Base-by-base conservation (phyloP, 2,113 vertebrate species). In the Porphyrio hochstetteri region DNA sequence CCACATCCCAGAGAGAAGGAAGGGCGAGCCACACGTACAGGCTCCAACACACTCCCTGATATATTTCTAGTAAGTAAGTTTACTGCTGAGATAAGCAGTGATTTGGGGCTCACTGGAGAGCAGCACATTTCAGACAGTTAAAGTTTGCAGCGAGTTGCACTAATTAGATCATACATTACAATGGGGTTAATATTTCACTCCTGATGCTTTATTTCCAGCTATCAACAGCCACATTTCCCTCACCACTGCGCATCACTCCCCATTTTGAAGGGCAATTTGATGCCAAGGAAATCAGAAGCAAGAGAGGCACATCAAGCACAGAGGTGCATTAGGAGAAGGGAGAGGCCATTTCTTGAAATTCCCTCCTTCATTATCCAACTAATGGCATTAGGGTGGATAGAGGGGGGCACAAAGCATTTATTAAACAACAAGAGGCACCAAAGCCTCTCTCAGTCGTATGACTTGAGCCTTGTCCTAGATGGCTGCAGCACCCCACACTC, bases 141-240 rank as follows among this genome's bases (percentile, higher is more conserved):
- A 63, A 89, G 83, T 88, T 80, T 68, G 78, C 90, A 81, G 96
- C 16, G 5, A 77, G 61, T 20, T 10, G 19, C 64, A 13, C 90
- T 96, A 88, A 96, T 95, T 83, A 95, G 93, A 40, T 76, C 60
- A 82, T 68, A 25, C 53, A 80, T 81, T 76, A 38, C 77, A 23
- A 24, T 1, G 29, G 42, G 69, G 71, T 85, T 56, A 94, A 40
- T 28, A 21, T 75, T 91, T 88, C n/a, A 70, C 38, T 82, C 16
- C 81, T 93, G 57, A 17, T 28, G 44, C 52, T 82, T 91, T 75
- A 36, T 40, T 89, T 93, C 46, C 92, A 52, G 72, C 78, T 24
- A 35, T 36, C 33, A 74, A 29, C 53, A 36, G 48, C 44, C 82
- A 11, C 56, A 12, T 60, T 59, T 88, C 70, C 77, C 56, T 90